Conservation (phyloP, 2,113 vertebrate species). For the Larimichthys polyactis region DNA sequence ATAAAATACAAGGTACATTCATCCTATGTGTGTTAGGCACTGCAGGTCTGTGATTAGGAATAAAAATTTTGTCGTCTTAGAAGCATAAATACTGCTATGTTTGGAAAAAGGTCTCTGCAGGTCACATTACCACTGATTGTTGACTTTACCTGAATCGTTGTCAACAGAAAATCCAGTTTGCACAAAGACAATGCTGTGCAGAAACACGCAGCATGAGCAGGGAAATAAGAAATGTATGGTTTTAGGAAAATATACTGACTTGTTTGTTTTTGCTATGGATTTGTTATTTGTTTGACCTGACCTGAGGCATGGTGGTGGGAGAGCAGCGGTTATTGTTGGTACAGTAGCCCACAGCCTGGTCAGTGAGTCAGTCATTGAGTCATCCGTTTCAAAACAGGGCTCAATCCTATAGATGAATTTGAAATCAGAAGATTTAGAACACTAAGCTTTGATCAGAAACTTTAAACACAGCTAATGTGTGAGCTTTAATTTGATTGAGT, state of each 20-base stretch:
- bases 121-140: too few relatives aligned
- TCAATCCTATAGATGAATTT: conserved; percentile 3
- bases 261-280: background rate
- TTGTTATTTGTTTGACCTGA: conserved; percentile 15
- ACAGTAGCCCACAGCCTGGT: conserved; percentile 27
- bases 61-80: background rate
- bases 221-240: background rate
- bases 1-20: too few relatives aligned
- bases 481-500: background rate
- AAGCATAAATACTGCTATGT: background rate
- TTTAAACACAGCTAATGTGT: background rate
- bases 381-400: conserved; percentile 29
- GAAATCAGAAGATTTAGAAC: background rate
- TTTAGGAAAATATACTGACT: background rate
- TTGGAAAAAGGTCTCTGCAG: background rate
- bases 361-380: conserved; percentile 54
- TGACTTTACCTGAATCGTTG: background rate
- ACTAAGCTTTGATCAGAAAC: background rate
- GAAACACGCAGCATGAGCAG: background rate
- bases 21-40: background rate
- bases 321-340: conserved; percentile 38
- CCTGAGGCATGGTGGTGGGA: conserved; percentile 47
- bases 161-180: background rate
- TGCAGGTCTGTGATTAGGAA: background rate
- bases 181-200: background rate